Conservation (phyloP, 2,113 vertebrate species). For the Alligator mississippiensis region DNA sequence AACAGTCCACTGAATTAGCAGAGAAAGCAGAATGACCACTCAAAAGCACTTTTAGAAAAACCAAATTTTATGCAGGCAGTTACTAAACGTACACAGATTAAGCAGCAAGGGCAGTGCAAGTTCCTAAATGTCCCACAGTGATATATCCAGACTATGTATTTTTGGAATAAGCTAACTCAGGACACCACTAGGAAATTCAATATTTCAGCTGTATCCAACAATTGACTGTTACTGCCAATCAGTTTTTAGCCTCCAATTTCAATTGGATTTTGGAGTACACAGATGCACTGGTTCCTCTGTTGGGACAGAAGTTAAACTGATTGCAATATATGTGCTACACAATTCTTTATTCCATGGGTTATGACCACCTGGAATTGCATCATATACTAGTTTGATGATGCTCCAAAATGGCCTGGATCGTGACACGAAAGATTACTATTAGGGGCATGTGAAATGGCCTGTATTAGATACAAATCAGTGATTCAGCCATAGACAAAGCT, state of each 20-base stretch:
- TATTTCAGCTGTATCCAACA: background rate
- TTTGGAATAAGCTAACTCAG: background rate
- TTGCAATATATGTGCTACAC: background rate
- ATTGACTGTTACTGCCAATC: background rate
- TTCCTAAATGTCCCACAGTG: background rate
- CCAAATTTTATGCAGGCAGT: background rate
- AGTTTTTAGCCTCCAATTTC: background rate
- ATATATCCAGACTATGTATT: background rate
- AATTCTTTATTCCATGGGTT: background rate
- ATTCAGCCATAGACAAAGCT: no score
- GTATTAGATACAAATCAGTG: no score
- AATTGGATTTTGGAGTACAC: background rate
- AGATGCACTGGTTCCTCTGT: no score
- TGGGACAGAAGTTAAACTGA: background rate
- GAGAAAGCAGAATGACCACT: background rate
- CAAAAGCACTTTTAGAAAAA: background rate
- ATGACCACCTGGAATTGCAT: background rate
- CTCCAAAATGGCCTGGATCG: background rate
- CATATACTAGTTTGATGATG: background rate
- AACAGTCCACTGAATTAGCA: background rate
- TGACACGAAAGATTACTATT: background rate
- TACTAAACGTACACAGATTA: background rate
- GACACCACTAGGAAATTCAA: background rate
- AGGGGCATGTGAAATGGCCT: no score
- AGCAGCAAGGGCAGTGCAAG: background rate